Base-by-base conservation (phyloP, 2,113 vertebrate species). In the Felis catus region DNA sequence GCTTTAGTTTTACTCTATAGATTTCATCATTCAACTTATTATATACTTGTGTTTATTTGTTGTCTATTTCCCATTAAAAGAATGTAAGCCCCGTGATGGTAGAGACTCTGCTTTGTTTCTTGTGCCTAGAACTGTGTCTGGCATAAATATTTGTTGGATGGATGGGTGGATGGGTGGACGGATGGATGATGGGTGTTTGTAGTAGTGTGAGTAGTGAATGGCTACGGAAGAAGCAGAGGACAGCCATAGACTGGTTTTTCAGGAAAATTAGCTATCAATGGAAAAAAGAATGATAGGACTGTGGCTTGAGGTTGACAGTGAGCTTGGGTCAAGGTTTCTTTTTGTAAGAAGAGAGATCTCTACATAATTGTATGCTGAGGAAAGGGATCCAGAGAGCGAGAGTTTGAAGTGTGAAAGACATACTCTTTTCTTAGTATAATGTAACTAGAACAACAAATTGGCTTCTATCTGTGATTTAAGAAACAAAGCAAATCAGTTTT, bases 401-500 rank as follows among this genome's bases (percentile, higher is more conserved):
- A 70, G 11, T 18, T 61, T 95, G 36, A 95, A 85, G 14, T 63
- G 16, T 33, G 15, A 71, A 45, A 11, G 55, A 19, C 36, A 61
- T 33, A 25, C 21, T 53, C n/a, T 79, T 86, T 91, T 53, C 8
- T 41, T 94, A 89, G 85, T 53, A 5, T 65, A 36, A 89, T 6
- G 6, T 25, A 82, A 78, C 31, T 45, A 9, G 13, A 84, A 29
- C 27, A 41, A 61, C 2, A 89, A 65, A 71, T 4, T 93, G 73
- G 8, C 14, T 78, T 93, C 16, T 31, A 25, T 36, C 39, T 87
- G 73, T 76, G 2, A 36, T 36, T 36, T 81, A 66, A 90, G 58
- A 97, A 76, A 78, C 73, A 91, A 96, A 95, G 27, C 58, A 94
- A 94, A 85, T 80, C 31, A 53, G 4, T n/a, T 84, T 70, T 6